These are phyloP conservation scores for Oreochromis mossambicus DNA, from an alignment of 2,797 vertebrate genomes.

Conservation along the genomic window DNA sequence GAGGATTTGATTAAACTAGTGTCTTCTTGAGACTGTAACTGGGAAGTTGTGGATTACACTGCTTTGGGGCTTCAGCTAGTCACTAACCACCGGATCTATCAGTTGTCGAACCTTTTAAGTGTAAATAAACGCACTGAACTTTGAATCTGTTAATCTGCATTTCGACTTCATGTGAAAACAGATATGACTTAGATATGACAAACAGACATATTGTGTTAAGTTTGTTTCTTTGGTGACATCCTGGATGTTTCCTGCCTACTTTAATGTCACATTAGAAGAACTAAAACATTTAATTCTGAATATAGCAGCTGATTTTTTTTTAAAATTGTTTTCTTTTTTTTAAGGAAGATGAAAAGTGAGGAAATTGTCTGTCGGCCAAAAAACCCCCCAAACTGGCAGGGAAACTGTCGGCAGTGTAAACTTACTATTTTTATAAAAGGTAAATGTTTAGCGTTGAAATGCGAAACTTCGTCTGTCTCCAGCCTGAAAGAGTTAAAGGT, in stretches of 20 bases:
- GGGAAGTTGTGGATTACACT: neutral
- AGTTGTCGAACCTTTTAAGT: neutral
- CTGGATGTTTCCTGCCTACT: neutral
- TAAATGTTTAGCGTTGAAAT: neutral
- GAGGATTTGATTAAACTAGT: neutral
- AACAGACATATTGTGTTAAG: neutral
- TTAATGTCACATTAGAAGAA: neutral
- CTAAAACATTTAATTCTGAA: neutral
- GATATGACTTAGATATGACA: neutral
- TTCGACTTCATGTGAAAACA: neutral
- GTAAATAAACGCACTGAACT: neutral
- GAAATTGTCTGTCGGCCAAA: neutral
- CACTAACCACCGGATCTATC: neutral
- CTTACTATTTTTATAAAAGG: neutral
- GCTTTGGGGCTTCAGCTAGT: neutral
- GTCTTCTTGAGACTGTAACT: neutral
- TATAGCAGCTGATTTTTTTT: neutral
- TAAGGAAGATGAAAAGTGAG: neutral
- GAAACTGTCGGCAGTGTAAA: neutral
- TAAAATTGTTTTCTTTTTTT: neutral
- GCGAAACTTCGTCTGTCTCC: neutral
- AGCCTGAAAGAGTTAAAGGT: neutral
- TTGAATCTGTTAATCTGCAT: neutral
- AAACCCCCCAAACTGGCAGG: rapidly evolving
- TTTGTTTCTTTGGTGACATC: neutral